Evolutionary conservation across 2,113 vertebrate genomes (phyloP).

Genomic region (Otis tarda): DNA sequence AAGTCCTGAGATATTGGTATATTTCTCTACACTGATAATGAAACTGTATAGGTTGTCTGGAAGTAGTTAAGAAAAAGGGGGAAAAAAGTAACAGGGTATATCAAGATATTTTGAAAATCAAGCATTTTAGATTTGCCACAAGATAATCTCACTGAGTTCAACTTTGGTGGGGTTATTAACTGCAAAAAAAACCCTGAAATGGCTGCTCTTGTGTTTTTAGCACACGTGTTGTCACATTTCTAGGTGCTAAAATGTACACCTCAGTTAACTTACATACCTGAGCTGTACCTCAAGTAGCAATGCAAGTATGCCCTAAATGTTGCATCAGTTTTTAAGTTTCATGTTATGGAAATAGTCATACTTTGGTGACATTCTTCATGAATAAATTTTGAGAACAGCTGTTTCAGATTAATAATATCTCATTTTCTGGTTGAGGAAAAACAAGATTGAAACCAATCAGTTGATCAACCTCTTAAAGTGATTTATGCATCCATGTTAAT

Average conservation of each 20-base stretch:
- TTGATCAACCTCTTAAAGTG: background rate
- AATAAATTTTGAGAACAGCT: conserved; percentile 1
- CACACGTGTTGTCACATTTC: background rate
- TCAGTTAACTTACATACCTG: background rate
- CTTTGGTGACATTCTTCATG: background rate
- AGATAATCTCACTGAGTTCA: background rate
- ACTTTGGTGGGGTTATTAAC: background rate
- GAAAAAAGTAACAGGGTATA: background rate
- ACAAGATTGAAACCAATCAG: background rate
- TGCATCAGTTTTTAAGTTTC: background rate
- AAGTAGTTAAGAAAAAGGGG: background rate
- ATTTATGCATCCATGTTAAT: background rate
- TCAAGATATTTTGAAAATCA: background rate
- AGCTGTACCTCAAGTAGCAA: background rate
- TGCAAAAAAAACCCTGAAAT: background rate
- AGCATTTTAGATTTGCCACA: background rate
- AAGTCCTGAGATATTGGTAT: background rate
- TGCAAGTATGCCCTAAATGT: background rate
- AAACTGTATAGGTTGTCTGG: background rate
- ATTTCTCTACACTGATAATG: background rate
- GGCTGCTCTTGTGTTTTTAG: background rate
- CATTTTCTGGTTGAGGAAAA: background rate
- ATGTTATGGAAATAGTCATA: background rate
- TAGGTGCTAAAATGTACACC: background rate
- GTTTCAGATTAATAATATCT: conserved; percentile 3